A percentile compares a stretch with the other conserved stretches of the same genome.
phyloP scores from a whole-genome alignment of 2,113 vertebrate genomes.

The Strix aluco region DNA sequence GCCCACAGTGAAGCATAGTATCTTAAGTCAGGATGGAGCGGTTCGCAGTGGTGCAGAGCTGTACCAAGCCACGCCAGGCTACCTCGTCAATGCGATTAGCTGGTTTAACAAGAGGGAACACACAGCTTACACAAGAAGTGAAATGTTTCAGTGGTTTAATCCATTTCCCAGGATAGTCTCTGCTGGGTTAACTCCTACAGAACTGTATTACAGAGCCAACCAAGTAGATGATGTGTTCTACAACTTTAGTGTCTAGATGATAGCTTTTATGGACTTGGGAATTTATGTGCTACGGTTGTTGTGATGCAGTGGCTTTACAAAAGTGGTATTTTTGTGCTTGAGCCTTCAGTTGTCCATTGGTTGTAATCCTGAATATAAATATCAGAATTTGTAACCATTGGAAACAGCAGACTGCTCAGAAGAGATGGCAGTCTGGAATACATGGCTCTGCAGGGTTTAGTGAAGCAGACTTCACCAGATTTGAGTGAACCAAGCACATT shows the following conservation, averaged over 20 bases:
- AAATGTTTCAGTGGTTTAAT: neutral
- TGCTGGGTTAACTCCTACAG: neutral
- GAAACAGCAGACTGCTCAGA: neutral
- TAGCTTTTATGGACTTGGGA: neutral
- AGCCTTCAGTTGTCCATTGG: neutral
- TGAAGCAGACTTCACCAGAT: neutral
- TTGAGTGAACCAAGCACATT: neutral
- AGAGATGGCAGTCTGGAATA: neutral
- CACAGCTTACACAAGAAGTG: neutral
- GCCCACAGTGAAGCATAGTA: rapidly evolving
- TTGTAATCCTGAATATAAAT: neutral
- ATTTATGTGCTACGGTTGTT: neutral
- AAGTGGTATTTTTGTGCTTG: neutral
- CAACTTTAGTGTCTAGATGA: neutral
- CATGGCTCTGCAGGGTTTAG: neutral
- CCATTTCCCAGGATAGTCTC: neutral
- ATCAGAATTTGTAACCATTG: neutral
- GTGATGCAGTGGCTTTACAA: neutral
- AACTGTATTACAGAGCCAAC: neutral
- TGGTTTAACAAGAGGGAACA: neutral
- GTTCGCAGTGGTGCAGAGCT: neutral
- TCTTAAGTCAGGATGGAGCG: rapidly evolving
- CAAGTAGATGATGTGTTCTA: neutral
- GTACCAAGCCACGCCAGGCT: neutral
- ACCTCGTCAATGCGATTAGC: neutral